These are phyloP conservation scores for Chunga burmeisteri DNA, from an alignment of 2,113 vertebrate species.

Conservation along the genomic window DNA sequence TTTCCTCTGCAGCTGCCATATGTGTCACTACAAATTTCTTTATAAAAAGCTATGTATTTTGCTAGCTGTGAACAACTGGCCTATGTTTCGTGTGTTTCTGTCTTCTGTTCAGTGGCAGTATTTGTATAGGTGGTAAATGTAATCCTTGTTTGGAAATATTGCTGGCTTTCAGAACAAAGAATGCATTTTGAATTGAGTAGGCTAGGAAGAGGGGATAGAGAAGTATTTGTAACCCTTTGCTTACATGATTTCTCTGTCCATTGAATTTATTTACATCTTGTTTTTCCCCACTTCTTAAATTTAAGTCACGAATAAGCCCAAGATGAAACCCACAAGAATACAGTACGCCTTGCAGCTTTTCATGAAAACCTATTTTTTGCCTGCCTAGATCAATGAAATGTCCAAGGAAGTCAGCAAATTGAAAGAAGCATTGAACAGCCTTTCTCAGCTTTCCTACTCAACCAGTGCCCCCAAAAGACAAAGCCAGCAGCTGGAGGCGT, in stretches of 20 bases:
- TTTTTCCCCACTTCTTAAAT: not conserved
- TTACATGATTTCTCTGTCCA: not conserved
- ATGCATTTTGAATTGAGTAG: not conserved
- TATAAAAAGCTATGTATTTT: not conserved
- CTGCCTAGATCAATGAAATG: conserved; percentile 88
- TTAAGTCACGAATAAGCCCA: not conserved
- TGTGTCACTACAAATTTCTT: not conserved
- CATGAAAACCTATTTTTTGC: not conserved
- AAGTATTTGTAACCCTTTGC: not conserved
- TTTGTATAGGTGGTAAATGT: not conserved
- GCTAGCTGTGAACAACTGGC: not conserved
- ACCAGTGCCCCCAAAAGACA: conserved; percentile 87
- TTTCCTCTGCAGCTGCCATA: not conserved
- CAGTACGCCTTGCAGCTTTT: not conserved
- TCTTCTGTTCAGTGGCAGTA: not conserved
- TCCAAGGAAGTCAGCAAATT: conserved; percentile 92
- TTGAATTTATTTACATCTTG: not conserved
- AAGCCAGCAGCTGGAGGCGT: conserved; percentile 86
- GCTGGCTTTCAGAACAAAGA: not conserved
- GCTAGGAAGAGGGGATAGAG: not conserved
- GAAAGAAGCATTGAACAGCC: conserved; percentile 95
- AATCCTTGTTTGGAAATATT: not conserved
- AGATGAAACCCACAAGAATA: not conserved
- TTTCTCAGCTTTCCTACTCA: conserved; percentile 93
- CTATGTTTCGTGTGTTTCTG: not conserved